Evolutionary conservation across 2,888 invertebrate genomes (phyloP).

Genomic region (Bembecia ichneumoniformis): DNA sequence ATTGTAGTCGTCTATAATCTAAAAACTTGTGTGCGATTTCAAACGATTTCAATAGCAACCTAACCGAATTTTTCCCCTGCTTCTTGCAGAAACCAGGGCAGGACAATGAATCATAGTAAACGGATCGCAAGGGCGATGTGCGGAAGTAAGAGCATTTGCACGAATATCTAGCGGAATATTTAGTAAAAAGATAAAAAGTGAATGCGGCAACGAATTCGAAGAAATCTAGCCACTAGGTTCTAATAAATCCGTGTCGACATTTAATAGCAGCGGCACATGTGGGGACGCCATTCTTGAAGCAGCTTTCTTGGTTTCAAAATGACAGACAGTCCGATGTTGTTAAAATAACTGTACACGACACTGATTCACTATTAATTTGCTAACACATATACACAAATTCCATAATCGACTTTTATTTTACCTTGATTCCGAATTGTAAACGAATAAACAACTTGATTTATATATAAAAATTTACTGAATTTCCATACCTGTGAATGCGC

Average conservation of each 20-base stretch:
- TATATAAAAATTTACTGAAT: conserved; percentile 58
- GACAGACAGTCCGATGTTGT: conserved; percentile 64
- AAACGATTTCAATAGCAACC: neutral
- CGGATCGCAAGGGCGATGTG: conserved; percentile 38
- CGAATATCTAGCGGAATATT: conserved; percentile 29
- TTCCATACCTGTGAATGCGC: conserved; percentile 79
- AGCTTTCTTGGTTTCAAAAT: conserved; percentile 75
- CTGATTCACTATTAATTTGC: conserved; percentile 39
- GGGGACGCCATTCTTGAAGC: conserved; percentile 82
- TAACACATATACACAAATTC: conserved; percentile 47
- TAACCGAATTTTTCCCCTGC: conserved; percentile 27
- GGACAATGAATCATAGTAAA: conserved; percentile 60
- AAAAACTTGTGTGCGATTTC: too few relatives aligned
- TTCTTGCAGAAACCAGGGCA: conserved; percentile 51
- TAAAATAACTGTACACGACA: conserved; percentile 54
- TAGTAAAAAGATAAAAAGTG: conserved; percentile 26
- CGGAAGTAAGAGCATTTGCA: conserved; percentile 23
- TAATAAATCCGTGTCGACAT: conserved; percentile 50
- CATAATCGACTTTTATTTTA: conserved; percentile 35
- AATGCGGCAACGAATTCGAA: conserved; percentile 37
- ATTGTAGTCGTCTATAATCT: neutral
- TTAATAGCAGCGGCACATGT: conserved; percentile 74
- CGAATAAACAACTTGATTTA: conserved; percentile 47
- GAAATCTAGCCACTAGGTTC: conserved; percentile 56
- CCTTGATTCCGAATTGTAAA: conserved; percentile 49